A percentile compares a stretch with the other conserved stretches of the same genome.
These are phyloP conservation scores for Zaprionus vittiger DNA, from an alignment of 1,140 invertebrate genomes.

Conservation along the genomic window DNA sequence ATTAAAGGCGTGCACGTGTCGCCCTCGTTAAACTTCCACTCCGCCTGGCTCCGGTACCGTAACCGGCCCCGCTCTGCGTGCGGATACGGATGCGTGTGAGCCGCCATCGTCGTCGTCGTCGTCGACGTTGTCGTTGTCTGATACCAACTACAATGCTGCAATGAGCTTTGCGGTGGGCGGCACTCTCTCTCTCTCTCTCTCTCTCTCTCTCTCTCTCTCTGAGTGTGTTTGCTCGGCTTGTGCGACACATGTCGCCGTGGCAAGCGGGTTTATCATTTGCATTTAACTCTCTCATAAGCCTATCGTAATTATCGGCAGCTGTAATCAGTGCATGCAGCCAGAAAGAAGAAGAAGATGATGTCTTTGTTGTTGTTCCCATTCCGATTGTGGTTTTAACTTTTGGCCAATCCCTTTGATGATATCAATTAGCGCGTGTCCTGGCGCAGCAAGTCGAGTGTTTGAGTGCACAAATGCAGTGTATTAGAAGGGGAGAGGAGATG, in stretches of 20 bases:
- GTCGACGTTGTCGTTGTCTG: constrained; percentile 26
- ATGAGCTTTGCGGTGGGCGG: constrained; percentile 49
- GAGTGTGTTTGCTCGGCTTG: background rate
- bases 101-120: background rate
- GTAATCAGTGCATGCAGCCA: constrained; percentile 42
- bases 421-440: constrained; percentile 52
- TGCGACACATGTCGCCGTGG: background rate
- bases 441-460: constrained; percentile 29
- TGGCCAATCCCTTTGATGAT: constrained; percentile 51
- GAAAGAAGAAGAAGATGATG: constrained; percentile 17
- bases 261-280: constrained; percentile 49
- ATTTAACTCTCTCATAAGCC: constrained; percentile 63
- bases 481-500: background rate
- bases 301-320: constrained; percentile 58
- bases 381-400: constrained; percentile 52
- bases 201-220: too few species aligned
- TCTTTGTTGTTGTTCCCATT: constrained; percentile 23
- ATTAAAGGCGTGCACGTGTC: constrained; percentile 83
- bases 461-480: constrained; percentile 8
- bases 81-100: constrained; percentile 44
- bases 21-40: constrained; percentile 68
- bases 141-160: constrained; percentile 55
- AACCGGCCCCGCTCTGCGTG: background rate
- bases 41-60: constrained; percentile 19
- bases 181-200: background rate